A percentile compares a stretch with the other conserved stretches of the same genome.
Conservation (phyloP, 2,888 invertebrate species). For the Monoplex corrugatus region DNA sequence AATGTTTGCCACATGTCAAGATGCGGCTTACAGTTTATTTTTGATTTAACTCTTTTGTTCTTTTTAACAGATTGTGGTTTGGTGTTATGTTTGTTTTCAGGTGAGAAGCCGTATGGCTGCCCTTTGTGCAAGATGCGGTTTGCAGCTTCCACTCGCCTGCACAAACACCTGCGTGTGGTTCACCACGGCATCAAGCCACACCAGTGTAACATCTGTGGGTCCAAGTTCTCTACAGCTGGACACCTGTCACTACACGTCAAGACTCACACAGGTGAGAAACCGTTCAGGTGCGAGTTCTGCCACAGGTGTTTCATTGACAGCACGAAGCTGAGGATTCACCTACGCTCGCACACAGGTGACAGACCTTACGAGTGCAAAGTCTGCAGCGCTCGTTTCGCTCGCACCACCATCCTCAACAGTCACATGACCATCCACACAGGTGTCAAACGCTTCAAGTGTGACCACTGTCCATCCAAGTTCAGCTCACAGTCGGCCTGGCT, state of each 20-base stretch:
- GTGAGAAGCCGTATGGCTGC: constrained; percentile 29
- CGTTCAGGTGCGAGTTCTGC: constrained; percentile 24
- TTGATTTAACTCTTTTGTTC: no score
- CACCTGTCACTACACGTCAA: constrained; percentile 10
- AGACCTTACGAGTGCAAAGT: constrained; percentile 29
- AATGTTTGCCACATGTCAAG: no score
- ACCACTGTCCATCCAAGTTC: constrained; percentile 29
- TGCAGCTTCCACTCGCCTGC: not conserved
- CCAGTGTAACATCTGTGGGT: not conserved
- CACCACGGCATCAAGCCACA: constrained; percentile 36
- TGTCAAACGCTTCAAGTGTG: constrained; percentile 2
- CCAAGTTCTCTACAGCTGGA: constrained; percentile 10
- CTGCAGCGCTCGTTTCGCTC: constrained; percentile 14
- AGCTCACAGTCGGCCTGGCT: not conserved
- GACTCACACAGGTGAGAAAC: constrained; percentile 26
- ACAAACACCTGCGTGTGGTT: constrained; percentile 30
- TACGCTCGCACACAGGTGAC: constrained; percentile 36
- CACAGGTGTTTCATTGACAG: not conserved
- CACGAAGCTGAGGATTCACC: constrained; percentile 17
- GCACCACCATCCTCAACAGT: constrained; percentile 17
- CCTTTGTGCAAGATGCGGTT: constrained; percentile 6
- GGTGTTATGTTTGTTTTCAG: not conserved
- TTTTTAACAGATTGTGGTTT: not conserved
- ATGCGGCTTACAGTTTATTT: no score
- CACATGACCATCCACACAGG: constrained; percentile 40